A percentile compares a stretch with the other conserved stretches of the same genome.
phyloP scores from a whole-genome alignment of 2,797 vertebrate species.

The Pipistrellus nathusii region DNA sequence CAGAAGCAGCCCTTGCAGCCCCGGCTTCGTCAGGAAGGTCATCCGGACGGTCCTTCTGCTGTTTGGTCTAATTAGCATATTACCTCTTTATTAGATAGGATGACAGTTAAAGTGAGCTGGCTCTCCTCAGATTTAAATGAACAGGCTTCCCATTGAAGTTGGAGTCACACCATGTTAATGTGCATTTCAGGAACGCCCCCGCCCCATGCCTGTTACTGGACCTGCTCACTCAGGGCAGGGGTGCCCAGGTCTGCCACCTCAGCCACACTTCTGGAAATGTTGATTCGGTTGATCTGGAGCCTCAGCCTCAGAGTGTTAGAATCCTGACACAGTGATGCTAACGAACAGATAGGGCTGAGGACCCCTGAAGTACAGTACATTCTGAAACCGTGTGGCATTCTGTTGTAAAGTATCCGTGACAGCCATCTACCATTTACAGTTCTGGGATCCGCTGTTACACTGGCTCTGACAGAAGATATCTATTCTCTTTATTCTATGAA shows the following conservation, averaged over 20 bases:
- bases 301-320: background rate
- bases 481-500: background rate
- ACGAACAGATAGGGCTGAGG: background rate
- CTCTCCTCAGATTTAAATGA: slow-evolving; percentile 86
- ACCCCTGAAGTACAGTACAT: background rate
- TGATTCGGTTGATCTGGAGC: background rate
- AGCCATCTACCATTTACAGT: background rate
- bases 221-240: slow-evolving; percentile 45
- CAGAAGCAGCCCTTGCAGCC: too few relatives aligned
- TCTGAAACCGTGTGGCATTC: background rate
- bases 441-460: background rate
- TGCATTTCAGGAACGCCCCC: slow-evolving; percentile 48
- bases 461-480: background rate
- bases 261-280: background rate
- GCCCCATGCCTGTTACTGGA: background rate
- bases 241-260: too few relatives aligned
- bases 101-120: slow-evolving; percentile 78
- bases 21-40: too few relatives aligned
- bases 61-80: too few relatives aligned
- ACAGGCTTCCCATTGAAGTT: slow-evolving; percentile 83
- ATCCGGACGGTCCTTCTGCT: too few relatives aligned
- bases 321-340: background rate
- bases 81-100: too few relatives aligned
- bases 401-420: background rate
- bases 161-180: slow-evolving; percentile 65